Percentiles rank a stretch among this genome's conserved stretches.
Conservation (phyloP, 2,888 invertebrate genomes). For the Sceliomorpha sp. region DNA sequence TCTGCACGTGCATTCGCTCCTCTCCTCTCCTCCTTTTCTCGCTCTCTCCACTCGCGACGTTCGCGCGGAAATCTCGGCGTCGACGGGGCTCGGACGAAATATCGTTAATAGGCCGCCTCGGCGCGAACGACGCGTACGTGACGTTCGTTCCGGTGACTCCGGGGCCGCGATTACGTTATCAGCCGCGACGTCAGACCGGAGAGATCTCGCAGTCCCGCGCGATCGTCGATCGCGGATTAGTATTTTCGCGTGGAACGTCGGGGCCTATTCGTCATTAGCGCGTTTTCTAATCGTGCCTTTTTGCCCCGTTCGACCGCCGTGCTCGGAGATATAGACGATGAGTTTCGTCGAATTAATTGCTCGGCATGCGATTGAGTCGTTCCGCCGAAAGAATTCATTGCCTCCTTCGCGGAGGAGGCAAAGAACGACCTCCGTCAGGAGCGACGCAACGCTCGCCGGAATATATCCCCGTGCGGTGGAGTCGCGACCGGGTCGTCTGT, state of each 20-base stretch:
- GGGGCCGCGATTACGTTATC: constrained; percentile 41
- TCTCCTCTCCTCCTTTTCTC: too few species aligned
- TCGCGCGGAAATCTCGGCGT: constrained; percentile 35
- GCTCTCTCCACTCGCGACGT: constrained; percentile 24
- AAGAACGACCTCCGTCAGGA: constrained; percentile 33
- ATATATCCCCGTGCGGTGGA: too few species aligned
- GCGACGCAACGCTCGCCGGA: constrained; percentile 1
- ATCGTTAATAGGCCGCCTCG: constrained; percentile 30
- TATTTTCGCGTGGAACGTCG: constrained; percentile 36
- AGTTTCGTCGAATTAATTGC: constrained; percentile 65
- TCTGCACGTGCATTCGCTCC: constrained; percentile 37
- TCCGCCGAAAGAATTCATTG: constrained; percentile 56
- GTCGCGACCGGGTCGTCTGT: too few species aligned
- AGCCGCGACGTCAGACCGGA: constrained; percentile 22
- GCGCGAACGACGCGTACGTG: constrained; percentile 41
- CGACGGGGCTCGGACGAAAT: constrained; percentile 26
- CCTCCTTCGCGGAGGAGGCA: constrained; percentile 24
- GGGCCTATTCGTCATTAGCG: constrained; percentile 40
- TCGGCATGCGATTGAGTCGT: constrained; percentile 63
- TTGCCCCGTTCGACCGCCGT: constrained; percentile 46
- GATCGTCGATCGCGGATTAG: constrained; percentile 17
- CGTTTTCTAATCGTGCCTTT: constrained; percentile 50
- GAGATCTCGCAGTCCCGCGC: constrained; percentile 20
- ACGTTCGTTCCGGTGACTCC: constrained; percentile 13
- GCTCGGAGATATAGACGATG: constrained; percentile 57